Conservation (phyloP, 2,113 vertebrate species). For the Lagopus muta region DNA sequence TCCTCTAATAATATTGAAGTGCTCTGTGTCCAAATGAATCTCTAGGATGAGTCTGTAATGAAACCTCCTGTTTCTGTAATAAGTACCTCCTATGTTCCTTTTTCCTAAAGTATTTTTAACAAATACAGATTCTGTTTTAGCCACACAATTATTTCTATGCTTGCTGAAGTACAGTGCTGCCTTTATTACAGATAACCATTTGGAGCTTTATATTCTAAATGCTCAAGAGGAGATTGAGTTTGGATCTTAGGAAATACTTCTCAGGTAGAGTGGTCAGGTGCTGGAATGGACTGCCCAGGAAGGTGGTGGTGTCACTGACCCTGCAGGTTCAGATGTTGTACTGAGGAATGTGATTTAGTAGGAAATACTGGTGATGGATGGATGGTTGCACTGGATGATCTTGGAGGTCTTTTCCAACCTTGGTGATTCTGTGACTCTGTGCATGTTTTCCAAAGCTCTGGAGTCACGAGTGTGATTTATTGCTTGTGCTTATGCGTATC, state of each 20-base stretch:
- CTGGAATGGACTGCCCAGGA: too few species aligned
- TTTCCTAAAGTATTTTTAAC: not conserved
- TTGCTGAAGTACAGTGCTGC: not conserved
- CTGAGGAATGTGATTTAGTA: too few species aligned
- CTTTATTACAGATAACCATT: not conserved
- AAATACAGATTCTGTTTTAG: conserved; percentile 1
- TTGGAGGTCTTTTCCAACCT: too few species aligned
- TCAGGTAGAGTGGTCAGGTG: too few species aligned
- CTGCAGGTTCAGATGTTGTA: too few species aligned
- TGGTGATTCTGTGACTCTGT: too few species aligned
- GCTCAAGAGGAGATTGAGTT: too few species aligned
- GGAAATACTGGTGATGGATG: too few species aligned
- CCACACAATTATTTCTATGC: not conserved
- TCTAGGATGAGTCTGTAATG: not conserved
- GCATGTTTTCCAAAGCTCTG: not conserved
- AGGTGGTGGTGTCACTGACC: too few species aligned
- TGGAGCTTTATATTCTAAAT: not conserved
- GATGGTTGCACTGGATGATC: too few species aligned
- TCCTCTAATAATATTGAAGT: not conserved
- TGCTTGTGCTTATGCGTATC: not conserved
- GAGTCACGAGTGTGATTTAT: not conserved
- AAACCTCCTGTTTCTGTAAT: conserved; percentile 27
- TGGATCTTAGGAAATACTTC: too few species aligned
- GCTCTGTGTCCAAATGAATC: not conserved
- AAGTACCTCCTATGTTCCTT: conserved; percentile 12